These are phyloP conservation scores for Meiosimyza decipiens DNA, from an alignment of 2,888 invertebrate species.

Conservation along the genomic window DNA sequence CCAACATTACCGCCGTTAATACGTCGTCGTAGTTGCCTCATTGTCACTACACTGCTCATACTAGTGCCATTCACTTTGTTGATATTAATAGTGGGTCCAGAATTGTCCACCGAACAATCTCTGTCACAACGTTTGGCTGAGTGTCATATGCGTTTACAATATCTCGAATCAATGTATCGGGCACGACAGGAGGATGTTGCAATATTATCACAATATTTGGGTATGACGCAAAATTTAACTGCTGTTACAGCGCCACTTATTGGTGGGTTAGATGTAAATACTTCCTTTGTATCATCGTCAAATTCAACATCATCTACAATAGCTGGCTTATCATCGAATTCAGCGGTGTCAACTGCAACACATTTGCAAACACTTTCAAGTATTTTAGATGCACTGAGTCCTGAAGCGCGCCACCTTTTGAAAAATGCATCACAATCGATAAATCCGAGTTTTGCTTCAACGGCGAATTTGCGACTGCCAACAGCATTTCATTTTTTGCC, in stretches of 20 bases:
- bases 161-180: constrained; percentile 82
- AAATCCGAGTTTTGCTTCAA: constrained; percentile 63
- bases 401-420: constrained; percentile 66
- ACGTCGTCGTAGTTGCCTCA: constrained; percentile 71
- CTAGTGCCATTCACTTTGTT: constrained; percentile 71
- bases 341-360: constrained; percentile 39
- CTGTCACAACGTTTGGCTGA: constrained; percentile 79
- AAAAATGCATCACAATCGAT: constrained; percentile 67
- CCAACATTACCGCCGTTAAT: constrained; percentile 36
- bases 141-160: constrained; percentile 81
- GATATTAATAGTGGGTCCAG: constrained; percentile 67
- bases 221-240: constrained; percentile 58
- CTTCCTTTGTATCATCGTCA: constrained; percentile 39
- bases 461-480: constrained; percentile 74
- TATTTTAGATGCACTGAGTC: constrained; percentile 63
- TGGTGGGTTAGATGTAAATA: constrained; percentile 44
- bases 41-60: constrained; percentile 70
- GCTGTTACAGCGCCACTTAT: constrained; percentile 40
- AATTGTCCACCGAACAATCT: constrained; percentile 74
- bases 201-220: constrained; percentile 75
- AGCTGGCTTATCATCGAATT: constrained; percentile 16
- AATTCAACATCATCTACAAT: background rate
- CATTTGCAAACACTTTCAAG: constrained; percentile 46
- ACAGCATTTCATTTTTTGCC: constrained; percentile 88
- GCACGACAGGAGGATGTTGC: constrained; percentile 82